Percentiles rank a stretch among this genome's conserved stretches.
Evolutionary conservation across 2,888 invertebrate species (phyloP).

Genomic region (Mimumesa dahlbomi): DNA sequence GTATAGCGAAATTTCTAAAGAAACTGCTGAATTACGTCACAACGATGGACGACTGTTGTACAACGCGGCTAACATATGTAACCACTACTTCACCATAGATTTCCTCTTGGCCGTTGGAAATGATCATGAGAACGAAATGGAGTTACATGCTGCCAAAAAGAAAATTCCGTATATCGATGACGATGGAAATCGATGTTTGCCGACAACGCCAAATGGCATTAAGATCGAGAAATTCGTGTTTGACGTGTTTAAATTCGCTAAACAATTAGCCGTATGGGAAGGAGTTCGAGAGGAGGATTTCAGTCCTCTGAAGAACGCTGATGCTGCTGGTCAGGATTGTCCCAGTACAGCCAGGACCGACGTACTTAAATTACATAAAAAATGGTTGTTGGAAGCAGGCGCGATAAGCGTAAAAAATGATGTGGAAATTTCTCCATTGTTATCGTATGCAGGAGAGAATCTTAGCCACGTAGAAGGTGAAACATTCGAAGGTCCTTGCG

Average conservation of each 20-base stretch:
- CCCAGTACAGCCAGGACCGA: conserved; percentile 92
- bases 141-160: conserved; percentile 97
- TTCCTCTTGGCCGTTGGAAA: conserved; percentile 90
- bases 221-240: conserved; percentile 99
- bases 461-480: conserved; percentile 85
- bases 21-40: conserved; percentile 91
- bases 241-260: conserved; percentile 97
- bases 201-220: conserved; percentile 94
- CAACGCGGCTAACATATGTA: conserved; percentile 98
- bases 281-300: conserved; percentile 96
- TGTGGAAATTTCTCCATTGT: conserved; percentile 94
- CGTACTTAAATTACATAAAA: conserved; percentile 88
- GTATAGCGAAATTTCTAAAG: conserved; percentile 96
- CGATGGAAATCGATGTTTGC: conserved; percentile 86
- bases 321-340: conserved; percentile 93
- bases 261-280: conserved; percentile 96
- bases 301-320: conserved; percentile 97
- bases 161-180: conserved; percentile 94
- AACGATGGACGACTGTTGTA: conserved; percentile 91
- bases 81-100: conserved; percentile 95
- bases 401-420: conserved; percentile 85
- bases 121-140: conserved; percentile 88
- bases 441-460: conserved; percentile 95
- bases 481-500: conserved; percentile 84
- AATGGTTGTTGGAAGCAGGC: conserved; percentile 91